Evolutionary conservation across 2,888 invertebrate genomes (phyloP), one percentile per base, ranked within the genome.

Genomic region (Zaprionus obscuricornis): DNA sequence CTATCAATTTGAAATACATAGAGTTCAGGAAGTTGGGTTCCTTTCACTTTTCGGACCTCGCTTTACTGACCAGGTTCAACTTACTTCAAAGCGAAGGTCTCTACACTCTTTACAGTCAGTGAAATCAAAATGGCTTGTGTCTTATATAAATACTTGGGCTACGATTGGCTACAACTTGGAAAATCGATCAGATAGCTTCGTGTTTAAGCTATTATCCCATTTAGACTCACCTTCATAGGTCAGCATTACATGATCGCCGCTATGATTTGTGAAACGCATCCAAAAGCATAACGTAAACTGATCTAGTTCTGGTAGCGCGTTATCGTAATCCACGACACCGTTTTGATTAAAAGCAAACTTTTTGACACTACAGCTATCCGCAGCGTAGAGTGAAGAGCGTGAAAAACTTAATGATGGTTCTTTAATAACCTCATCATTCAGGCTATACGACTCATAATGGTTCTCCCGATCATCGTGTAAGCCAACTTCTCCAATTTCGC

Each of bases 261-360:
- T 93, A 86, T 96, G 96, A 85, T 96, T 96, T 75, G 93, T 93
- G 86, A 95, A 96, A 81, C 96, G 95, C 76, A 92, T 93, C 96
- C 96, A 96, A 90, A 93, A 93, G 87, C 96, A 96, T 6, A 96
- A 91, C 0, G 96, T 96, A 88, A 96, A 96, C 88, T 96, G 96
- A 75, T 95, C 95, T 73, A 96, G 86, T 84, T 95, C 94, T 0
- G 95, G 95, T 24, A 96, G 81, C 18, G 92, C 90, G 26, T 92
- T 92, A 59, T 94, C 94, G 88, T 95, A 96, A 76, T 94, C 93
- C 52, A 96, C 92, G 81, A 91, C 94, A 8, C 94, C 90, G 65
- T 94, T 94, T 82, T 94, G 94, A 76, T 92, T 93, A 70, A 95
- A 94, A 5, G 91, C 90, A 17, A 93, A 93, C 85, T 95, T 95